Percentiles rank a stretch among this genome's conserved stretches.
These are phyloP conservation scores for Drosophila funebris DNA, from an alignment of 1,140 invertebrate species.

Conservation along the genomic window DNA sequence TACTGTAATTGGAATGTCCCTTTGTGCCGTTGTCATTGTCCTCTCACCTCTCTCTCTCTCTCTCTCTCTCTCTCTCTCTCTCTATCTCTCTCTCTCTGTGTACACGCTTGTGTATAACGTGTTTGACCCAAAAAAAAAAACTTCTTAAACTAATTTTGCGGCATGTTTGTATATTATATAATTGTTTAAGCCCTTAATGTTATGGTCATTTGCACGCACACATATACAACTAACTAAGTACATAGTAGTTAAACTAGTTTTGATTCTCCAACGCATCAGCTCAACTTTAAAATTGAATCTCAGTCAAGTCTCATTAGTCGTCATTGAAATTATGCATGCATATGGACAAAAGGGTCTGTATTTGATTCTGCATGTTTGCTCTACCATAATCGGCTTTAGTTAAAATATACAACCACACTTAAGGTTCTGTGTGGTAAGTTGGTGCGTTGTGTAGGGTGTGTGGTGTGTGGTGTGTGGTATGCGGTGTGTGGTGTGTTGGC, in stretches of 20 bases:
- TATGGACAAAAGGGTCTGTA: not conserved
- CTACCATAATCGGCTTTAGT: conserved; percentile 23
- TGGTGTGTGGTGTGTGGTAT: too few species aligned
- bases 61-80: too few species aligned
- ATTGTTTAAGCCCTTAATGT: conserved; percentile 78
- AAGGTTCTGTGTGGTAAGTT: conserved; percentile 11
- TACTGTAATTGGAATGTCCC: conserved; percentile 68
- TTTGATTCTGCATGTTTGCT: conserved; percentile 3
- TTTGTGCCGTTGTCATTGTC: conserved; percentile 54
- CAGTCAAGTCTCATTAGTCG: conserved; percentile 34
- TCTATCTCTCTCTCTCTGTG: too few species aligned
- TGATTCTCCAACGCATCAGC: not conserved
- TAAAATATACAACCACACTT: conserved; percentile 20
- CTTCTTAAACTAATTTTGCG: conserved; percentile 75
- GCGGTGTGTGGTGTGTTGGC: conserved; percentile 12
- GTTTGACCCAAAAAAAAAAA: conserved; percentile 16
- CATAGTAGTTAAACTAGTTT: not conserved
- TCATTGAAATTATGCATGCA: conserved; percentile 20
- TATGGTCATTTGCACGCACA: conserved; percentile 27
- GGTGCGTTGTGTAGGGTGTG: conserved; percentile 22
- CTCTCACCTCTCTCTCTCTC: too few species aligned
- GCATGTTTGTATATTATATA: conserved; percentile 72
- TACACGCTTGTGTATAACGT: conserved; percentile 33
- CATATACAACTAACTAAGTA: not conserved
- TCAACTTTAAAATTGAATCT: conserved; percentile 60